phyloP scores from a whole-genome alignment of 2,888 invertebrate species.

The Hydrotaea diabolus region DNA sequence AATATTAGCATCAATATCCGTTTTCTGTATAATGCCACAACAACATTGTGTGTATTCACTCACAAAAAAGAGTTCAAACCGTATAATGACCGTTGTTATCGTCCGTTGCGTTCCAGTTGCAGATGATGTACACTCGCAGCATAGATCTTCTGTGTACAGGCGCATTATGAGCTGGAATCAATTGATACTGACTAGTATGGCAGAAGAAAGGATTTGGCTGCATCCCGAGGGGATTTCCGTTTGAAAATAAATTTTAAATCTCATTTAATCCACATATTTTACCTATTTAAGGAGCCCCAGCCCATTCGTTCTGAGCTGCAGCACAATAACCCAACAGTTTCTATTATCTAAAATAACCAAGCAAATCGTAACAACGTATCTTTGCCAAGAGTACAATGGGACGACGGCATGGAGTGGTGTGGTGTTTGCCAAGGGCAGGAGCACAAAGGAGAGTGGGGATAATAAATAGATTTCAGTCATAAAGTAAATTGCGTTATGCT shows the following conservation, averaged over 20 bases:
- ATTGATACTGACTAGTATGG: background rate
- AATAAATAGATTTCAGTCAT: slow-evolving; percentile 46
- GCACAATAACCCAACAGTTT: slow-evolving; percentile 15
- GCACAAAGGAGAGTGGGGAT: background rate
- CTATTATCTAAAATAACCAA: slow-evolving; percentile 41
- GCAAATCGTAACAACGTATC: slow-evolving; percentile 38
- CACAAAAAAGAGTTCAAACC: no score
- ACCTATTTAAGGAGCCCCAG: background rate
- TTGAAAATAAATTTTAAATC: slow-evolving; percentile 20
- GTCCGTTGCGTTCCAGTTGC: background rate
- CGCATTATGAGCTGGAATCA: slow-evolving; percentile 16
- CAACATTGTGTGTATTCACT: background rate
- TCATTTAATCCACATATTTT: slow-evolving; percentile 30
- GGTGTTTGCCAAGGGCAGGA: background rate
- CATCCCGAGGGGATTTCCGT: slow-evolving; percentile 19
- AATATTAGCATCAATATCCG: background rate
- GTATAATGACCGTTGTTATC: no score
- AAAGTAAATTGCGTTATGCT: slow-evolving; percentile 43
- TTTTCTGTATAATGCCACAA: background rate
- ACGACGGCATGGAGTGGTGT: background rate
- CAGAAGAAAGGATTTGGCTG: background rate
- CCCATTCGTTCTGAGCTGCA: slow-evolving; percentile 20
- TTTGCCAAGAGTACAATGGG: slow-evolving; percentile 12
- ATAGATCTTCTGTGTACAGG: background rate
- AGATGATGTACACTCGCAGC: background rate